Evolutionary conservation across 2,113 vertebrate species (phyloP).

Genomic region (Arothron firmamentum): DNA sequence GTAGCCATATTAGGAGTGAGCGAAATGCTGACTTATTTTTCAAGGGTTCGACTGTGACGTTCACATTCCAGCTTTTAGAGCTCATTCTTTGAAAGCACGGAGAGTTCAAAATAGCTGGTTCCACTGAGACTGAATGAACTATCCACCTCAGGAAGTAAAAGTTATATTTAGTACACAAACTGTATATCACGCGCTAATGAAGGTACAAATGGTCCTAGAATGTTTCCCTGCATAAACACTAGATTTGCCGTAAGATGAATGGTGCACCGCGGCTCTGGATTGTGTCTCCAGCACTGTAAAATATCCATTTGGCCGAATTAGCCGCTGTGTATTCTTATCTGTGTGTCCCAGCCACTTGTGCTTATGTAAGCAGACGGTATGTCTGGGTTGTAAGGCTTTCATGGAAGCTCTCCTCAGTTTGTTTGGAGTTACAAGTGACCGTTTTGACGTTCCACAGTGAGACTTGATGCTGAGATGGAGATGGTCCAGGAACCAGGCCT

Average conservation of each 20-base stretch:
- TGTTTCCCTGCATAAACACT: constrained; percentile 58
- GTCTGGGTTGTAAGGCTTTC: constrained; percentile 11
- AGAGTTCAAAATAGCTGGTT: constrained; percentile 3
- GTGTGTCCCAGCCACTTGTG: constrained; percentile 9
- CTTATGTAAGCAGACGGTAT: constrained; percentile 30
- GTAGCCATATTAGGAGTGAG: constrained; percentile 24
- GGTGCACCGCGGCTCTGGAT: constrained; percentile 47
- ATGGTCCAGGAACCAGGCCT: constrained; percentile 24
- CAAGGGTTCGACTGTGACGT: not conserved
- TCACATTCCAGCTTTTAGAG: constrained; percentile 7
- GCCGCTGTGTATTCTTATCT: constrained; percentile 37
- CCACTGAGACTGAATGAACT: constrained; percentile 40
- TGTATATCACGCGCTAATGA: constrained; percentile 29
- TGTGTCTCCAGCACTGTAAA: constrained; percentile 47
- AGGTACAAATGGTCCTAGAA: constrained; percentile 51
- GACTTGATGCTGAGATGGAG: constrained; percentile 16
- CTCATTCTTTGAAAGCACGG: not conserved
- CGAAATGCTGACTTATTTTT: not conserved
- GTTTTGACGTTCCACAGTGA: constrained; percentile 33
- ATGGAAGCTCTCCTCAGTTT: constrained; percentile 23
- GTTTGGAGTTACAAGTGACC: constrained; percentile 26
- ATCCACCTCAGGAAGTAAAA: constrained; percentile 40
- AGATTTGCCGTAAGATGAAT: constrained; percentile 33
- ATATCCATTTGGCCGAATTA: constrained; percentile 47
- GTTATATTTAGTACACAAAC: constrained; percentile 51